Evolutionary conservation across 2,797 vertebrate genomes (phyloP).

Genomic region (Hirundo rustica): DNA sequence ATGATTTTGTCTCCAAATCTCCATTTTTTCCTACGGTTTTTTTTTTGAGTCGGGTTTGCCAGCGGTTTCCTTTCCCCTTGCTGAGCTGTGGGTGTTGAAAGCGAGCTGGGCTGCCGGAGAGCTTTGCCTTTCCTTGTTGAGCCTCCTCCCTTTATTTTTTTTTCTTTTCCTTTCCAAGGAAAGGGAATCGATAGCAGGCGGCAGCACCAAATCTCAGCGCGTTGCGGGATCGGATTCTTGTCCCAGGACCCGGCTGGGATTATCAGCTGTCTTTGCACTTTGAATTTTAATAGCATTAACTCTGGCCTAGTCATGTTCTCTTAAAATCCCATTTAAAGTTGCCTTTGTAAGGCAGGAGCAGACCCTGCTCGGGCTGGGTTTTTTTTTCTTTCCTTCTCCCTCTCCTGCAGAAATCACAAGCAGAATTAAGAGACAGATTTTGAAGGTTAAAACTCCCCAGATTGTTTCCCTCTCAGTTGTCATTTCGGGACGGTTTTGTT

Average conservation of each 20-base stretch:
- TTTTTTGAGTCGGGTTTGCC: background rate
- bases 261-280: background rate
- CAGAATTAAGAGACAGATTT: conserved; percentile 30
- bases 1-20: background rate
- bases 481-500: conserved; percentile 9
- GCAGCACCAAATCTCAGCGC: background rate
- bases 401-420: background rate
- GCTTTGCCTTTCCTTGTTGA: background rate
- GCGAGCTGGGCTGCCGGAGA: background rate
- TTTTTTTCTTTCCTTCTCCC: background rate
- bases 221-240: background rate
- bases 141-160: background rate
- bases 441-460: background rate
- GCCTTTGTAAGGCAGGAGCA: background rate
- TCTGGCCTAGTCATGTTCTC: background rate
- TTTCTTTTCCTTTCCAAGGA: accelerated
- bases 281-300: background rate
- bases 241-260: background rate
- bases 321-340: background rate
- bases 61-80: accelerated
- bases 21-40: accelerated
- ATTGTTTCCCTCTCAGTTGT: conserved; percentile 32
- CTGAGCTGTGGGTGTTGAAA: background rate
- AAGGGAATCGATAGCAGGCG: background rate
- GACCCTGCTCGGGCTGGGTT: background rate